These are phyloP conservation scores for Poliocrania exsul DNA, from an alignment of 2,797 vertebrate genomes.

Conservation along the genomic window DNA sequence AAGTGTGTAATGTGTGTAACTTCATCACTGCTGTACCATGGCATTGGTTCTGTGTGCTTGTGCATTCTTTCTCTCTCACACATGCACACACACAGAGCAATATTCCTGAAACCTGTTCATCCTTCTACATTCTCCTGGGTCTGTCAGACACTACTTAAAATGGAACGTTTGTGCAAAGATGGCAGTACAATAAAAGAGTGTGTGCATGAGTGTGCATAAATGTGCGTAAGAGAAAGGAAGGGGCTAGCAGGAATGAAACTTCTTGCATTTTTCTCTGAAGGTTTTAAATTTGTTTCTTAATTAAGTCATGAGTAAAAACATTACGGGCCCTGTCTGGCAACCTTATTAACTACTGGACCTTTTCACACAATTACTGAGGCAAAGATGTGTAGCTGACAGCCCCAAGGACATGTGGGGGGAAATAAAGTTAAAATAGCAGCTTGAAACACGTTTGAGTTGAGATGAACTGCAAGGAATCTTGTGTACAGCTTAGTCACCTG, in stretches of 20 bases:
- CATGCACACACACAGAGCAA: background rate
- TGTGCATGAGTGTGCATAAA: conserved; percentile 3
- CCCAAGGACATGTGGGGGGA: background rate
- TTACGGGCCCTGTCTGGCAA: background rate
- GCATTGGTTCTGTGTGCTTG: conserved; percentile 55
- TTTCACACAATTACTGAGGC: background rate
- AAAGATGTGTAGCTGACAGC: background rate
- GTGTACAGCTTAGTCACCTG: background rate
- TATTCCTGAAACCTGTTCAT: conserved; percentile 20
- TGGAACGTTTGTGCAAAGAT: background rate
- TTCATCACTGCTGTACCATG: conserved; percentile 68
- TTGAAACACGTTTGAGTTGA: background rate
- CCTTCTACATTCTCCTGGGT: background rate
- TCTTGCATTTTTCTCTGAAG: background rate
- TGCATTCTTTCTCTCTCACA: conserved; percentile 16
- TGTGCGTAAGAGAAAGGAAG: conserved; percentile 14
- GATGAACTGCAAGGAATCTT: background rate
- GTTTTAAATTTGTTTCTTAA: background rate
- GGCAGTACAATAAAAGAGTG: conserved; percentile 41
- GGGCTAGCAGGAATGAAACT: background rate
- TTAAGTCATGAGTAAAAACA: conserved; percentile 7
- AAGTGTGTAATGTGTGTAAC: conserved; percentile 47
- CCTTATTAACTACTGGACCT: background rate
- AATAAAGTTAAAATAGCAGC: background rate
- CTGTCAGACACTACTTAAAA: background rate